Evolutionary conservation across 2,113 vertebrate species (phyloP).

Genomic region (Pseudorectes ferrugineus): DNA sequence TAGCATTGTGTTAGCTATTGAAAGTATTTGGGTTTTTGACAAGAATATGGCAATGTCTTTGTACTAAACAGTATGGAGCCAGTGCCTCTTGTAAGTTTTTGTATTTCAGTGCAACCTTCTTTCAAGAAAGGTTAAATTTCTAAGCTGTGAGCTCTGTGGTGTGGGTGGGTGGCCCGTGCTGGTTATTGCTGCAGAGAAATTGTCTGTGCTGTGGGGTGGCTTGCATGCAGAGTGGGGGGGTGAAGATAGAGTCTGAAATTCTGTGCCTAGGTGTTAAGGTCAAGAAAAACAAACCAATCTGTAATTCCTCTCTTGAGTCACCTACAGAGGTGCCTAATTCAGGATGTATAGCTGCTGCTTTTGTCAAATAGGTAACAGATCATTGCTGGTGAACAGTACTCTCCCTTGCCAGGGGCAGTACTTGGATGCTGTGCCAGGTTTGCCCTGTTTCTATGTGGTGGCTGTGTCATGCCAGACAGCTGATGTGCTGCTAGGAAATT

Average conservation of each 20-base stretch:
- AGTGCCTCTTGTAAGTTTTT: not conserved
- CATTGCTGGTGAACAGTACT: accelerated
- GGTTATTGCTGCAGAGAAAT: not conserved
- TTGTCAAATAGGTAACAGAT: not conserved
- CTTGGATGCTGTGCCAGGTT: not conserved
- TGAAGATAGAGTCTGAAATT: not conserved
- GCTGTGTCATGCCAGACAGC: accelerated
- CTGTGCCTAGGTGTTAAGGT: not conserved
- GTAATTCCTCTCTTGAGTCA: not conserved
- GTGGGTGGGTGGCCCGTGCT: not conserved
- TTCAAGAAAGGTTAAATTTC: not conserved
- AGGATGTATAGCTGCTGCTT: not conserved
- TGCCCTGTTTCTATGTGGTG: not conserved
- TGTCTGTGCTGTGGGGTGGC: accelerated
- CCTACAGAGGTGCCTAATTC: not conserved
- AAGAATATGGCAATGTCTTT: not conserved
- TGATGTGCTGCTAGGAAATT: not conserved
- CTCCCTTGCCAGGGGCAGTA: not conserved
- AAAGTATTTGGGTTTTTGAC: not conserved
- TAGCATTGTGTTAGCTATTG: not conserved
- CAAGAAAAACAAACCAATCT: not conserved
- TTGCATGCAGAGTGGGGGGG: not conserved
- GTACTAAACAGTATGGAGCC: not conserved
- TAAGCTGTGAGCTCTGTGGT: not conserved
- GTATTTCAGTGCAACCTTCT: not conserved